Percentiles rank a stretch among this genome's conserved stretches.
Evolutionary conservation across 2,113 vertebrate species (phyloP).

Genomic region (Cariama cristata): DNA sequence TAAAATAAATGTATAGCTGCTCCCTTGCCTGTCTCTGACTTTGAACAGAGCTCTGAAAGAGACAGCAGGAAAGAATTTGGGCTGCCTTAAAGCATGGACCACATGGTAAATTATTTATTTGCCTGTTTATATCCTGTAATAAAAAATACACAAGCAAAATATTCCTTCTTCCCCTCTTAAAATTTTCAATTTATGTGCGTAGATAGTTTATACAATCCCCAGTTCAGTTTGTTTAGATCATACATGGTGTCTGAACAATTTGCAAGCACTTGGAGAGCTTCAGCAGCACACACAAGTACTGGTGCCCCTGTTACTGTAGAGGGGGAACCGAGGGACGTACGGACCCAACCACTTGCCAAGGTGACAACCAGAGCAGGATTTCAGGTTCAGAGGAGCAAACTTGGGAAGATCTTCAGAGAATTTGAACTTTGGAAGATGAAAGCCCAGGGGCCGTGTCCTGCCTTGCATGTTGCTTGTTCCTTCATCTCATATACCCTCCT

Average conservation of each 20-base stretch:
- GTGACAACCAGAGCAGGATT: background rate
- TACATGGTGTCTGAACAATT: background rate
- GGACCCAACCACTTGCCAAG: background rate
- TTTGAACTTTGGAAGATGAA: background rate
- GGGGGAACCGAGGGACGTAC: background rate
- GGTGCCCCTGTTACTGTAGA: background rate
- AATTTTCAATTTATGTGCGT: background rate
- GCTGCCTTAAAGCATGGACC: background rate
- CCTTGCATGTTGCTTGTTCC: background rate
- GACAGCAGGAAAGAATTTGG: background rate
- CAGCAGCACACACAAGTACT: background rate
- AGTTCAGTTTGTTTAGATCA: background rate
- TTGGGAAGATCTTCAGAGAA: background rate
- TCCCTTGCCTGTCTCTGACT: background rate
- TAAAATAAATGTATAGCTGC: background rate
- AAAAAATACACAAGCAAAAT: constrained; percentile 49
- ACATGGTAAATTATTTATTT: constrained; percentile 47
- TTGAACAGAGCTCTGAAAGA: background rate
- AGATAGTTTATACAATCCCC: constrained; percentile 1
- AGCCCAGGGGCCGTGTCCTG: background rate
- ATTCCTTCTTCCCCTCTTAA: background rate
- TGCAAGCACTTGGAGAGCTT: background rate
- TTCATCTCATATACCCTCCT: background rate
- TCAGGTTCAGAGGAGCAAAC: background rate
- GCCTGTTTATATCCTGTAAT: constrained; percentile 33